A percentile compares a stretch with the other conserved stretches of the same genome.
These are phyloP conservation scores for Paramuricea clavata DNA, from an alignment of 92 coral and sea anemone genomes.

Conservation along the genomic window DNA sequence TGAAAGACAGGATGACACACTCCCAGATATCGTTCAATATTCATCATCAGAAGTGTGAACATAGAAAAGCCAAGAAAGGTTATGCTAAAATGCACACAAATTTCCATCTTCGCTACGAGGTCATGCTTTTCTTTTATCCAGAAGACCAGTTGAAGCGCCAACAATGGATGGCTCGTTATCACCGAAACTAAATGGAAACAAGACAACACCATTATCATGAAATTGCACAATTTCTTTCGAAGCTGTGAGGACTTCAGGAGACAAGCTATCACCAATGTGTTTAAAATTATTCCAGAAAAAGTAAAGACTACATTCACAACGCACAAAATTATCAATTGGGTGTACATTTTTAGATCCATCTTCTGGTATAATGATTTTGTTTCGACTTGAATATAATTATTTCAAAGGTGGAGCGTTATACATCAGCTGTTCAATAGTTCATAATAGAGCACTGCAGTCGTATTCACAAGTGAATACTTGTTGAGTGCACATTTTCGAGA, in stretches of 20 bases:
- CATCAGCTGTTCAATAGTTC: too few relatives aligned
- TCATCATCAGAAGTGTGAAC: neutral
- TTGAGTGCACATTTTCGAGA: too few relatives aligned
- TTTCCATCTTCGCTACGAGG: neutral
- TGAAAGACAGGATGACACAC: neutral
- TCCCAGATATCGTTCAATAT: neutral
- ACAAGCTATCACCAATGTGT: neutral
- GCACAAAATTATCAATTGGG: neutral
- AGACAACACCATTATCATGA: slow-evolving; percentile 3
- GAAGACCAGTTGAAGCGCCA: neutral
- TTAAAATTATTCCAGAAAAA: neutral
- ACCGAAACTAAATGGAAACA: neutral
- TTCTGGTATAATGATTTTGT: too few relatives aligned
- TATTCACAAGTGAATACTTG: too few relatives aligned
- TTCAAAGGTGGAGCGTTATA: too few relatives aligned
- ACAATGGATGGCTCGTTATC: neutral
- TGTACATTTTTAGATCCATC: neutral
- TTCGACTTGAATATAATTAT: too few relatives aligned
- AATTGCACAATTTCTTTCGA: neutral
- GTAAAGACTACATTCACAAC: neutral
- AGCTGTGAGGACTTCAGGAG: neutral
- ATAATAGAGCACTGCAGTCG: too few relatives aligned
- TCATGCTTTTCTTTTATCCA: neutral
- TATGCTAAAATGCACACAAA: neutral
- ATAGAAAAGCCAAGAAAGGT: neutral